phyloP scores from a whole-genome alignment of 2,888 invertebrate genomes.

The Ecliptopera silaceata region DNA sequence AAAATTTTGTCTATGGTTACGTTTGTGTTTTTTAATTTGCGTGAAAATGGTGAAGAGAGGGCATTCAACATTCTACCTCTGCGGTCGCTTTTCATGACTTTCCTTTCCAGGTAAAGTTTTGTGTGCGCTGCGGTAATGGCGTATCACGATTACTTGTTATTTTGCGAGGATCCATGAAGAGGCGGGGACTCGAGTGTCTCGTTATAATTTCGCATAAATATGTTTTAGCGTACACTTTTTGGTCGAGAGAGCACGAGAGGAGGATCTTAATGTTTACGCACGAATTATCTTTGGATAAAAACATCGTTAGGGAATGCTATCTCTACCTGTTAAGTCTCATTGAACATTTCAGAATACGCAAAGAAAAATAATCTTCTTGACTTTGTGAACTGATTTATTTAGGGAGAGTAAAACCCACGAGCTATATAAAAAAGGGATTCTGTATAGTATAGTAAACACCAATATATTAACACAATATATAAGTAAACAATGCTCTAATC shows the following conservation, averaged over 20 bases:
- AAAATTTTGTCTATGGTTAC: constrained; percentile 67
- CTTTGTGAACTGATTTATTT: background rate
- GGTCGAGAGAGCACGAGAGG: constrained; percentile 47
- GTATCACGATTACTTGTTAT: constrained; percentile 67
- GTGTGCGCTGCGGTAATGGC: constrained; percentile 53
- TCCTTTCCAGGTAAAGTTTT: constrained; percentile 58
- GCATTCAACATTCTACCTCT: constrained; percentile 59
- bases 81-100: constrained; percentile 62
- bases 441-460: no score
- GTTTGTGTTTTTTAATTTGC: constrained; percentile 81
- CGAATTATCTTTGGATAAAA: constrained; percentile 63
- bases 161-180: constrained; percentile 49
- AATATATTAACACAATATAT: no score
- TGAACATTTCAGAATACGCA: constrained; percentile 13
- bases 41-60: constrained; percentile 76
- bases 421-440: no score
- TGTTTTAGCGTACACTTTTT: constrained; percentile 67
- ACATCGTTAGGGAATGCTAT: constrained; percentile 52
- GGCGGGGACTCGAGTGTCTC: constrained; percentile 62
- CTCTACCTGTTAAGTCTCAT: constrained; percentile 18
- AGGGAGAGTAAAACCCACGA: no score
- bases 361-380: background rate
- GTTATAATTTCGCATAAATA: constrained; percentile 78
- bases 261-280: constrained; percentile 68
- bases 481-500: no score